These are phyloP conservation scores for Lethrus apterus DNA, from an alignment of 1,140 invertebrate genomes.

Conservation along the genomic window DNA sequence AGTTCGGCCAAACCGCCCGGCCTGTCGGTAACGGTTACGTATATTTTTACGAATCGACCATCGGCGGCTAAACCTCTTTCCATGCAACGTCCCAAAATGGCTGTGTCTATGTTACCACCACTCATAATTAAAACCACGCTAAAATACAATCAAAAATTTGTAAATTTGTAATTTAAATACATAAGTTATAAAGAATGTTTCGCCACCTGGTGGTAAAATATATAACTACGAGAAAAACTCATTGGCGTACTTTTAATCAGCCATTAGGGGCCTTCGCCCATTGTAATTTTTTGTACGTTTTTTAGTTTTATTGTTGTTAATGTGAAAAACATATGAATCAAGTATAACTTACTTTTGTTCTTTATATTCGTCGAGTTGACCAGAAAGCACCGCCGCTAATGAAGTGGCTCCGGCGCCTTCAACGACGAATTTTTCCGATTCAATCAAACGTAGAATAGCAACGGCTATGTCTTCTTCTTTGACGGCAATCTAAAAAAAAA, in stretches of 20 bases:
- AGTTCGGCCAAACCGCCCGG: conserved; percentile 56
- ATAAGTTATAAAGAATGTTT: too few relatives aligned
- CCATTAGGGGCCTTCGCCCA: too few relatives aligned
- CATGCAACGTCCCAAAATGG: conserved; percentile 56
- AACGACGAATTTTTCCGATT: conserved; percentile 63
- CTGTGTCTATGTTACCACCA: conserved; percentile 69
- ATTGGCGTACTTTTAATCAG: too few relatives aligned
- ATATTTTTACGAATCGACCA: conserved; percentile 59
- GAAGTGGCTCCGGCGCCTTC: conserved; percentile 65
- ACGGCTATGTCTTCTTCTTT: conserved; percentile 58
- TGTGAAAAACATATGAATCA: conserved; percentile 15
- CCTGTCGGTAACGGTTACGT: conserved; percentile 55
- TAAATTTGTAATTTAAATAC: not conserved
- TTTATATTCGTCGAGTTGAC: conserved; percentile 56
- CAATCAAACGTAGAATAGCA: conserved; percentile 58
- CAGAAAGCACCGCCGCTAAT: conserved; percentile 61
- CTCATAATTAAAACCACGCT: conserved; percentile 56
- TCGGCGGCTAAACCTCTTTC: conserved; percentile 65
- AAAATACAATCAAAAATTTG: not conserved
- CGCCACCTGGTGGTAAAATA: too few relatives aligned
- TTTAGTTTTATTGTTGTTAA: not conserved
- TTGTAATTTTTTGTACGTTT: conserved; percentile 41
- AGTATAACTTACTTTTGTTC: conserved; percentile 52
- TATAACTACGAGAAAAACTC: too few relatives aligned
- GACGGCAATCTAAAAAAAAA: conserved; percentile 27